A percentile compares a stretch with the other conserved stretches of the same genome.
Conservation (phyloP, 2,888 invertebrate species). For the Drosophila paranaensis region DNA sequence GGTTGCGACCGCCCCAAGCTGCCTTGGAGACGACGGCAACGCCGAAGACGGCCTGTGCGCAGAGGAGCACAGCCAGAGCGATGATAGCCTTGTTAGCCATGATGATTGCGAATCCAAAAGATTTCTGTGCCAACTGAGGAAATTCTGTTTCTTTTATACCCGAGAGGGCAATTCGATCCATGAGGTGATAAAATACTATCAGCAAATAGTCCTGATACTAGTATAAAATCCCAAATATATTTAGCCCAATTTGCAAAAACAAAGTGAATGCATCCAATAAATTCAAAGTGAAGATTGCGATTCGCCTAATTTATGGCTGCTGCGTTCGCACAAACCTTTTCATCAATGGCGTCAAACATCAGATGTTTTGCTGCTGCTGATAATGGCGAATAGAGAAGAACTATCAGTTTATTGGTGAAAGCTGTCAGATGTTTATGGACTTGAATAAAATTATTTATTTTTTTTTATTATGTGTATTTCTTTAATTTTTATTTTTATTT, state of each 20-base stretch:
- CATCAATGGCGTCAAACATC: not conserved
- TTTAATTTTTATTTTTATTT: too few species aligned
- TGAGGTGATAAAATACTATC: slow-evolving; percentile 11
- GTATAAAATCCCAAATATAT: slow-evolving; percentile 13
- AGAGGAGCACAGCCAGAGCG: slow-evolving; percentile 53
- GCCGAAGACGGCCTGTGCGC: slow-evolving; percentile 51
- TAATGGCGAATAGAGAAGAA: not conserved
- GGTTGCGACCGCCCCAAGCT: slow-evolving; percentile 73
- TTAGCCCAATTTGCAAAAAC: not conserved
- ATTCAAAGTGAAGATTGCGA: slow-evolving; percentile 21
- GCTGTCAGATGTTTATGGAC: too few species aligned
- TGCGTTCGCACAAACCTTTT: not conserved
- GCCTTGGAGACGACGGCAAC: slow-evolving; percentile 60
- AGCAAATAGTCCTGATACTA: slow-evolving; percentile 11
- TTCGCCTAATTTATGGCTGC: slow-evolving; percentile 22
- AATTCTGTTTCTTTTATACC: slow-evolving; percentile 24
- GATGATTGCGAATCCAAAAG: slow-evolving; percentile 17
- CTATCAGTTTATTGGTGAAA: too few species aligned
- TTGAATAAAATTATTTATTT: too few species aligned
- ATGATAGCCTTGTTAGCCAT: slow-evolving; percentile 59
- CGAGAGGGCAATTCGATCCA: not conserved
- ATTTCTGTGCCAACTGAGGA: not conserved
- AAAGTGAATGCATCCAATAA: slow-evolving; percentile 7
- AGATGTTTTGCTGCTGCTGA: not conserved
- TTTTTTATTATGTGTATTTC: too few species aligned